A percentile compares a stretch with the other conserved stretches of the same genome.
Evolutionary conservation across 2,797 vertebrate genomes (phyloP).

Genomic region (Poeciliopsis infans): DNA sequence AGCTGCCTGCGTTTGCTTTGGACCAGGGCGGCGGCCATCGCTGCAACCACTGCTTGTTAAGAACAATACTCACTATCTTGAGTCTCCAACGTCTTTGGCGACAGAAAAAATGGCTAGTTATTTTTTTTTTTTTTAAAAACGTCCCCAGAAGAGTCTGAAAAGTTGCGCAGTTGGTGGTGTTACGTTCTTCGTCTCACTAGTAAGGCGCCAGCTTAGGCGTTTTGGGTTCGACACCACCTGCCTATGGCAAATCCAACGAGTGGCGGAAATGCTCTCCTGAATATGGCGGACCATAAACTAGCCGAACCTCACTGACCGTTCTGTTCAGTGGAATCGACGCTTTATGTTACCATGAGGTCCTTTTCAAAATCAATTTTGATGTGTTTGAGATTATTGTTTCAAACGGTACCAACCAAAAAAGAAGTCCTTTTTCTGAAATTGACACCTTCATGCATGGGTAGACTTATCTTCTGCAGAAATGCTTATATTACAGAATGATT

Average conservation of each 20-base stretch:
- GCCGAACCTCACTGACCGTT: no score
- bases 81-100: not conserved
- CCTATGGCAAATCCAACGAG: no score
- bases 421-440: not conserved
- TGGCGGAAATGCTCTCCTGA: no score
- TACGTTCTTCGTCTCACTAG: not conserved
- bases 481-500: not conserved
- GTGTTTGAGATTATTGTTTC: not conserved
- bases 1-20: not conserved
- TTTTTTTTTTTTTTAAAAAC: not conserved
- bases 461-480: not conserved
- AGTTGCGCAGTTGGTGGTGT: not conserved
- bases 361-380: not conserved
- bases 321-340: not conserved
- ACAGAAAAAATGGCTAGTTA: not conserved
- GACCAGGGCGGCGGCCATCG: not conserved
- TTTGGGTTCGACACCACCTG: no score
- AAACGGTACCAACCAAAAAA: not conserved
- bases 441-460: not conserved
- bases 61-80: not conserved
- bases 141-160: not conserved
- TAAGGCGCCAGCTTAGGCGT: no score
- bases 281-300: no score
- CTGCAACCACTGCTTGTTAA: not conserved
- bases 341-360: not conserved